These are phyloP conservation scores for Hipposideros armiger DNA, from an alignment of 2,113 vertebrate genomes.

Conservation along the genomic window DNA sequence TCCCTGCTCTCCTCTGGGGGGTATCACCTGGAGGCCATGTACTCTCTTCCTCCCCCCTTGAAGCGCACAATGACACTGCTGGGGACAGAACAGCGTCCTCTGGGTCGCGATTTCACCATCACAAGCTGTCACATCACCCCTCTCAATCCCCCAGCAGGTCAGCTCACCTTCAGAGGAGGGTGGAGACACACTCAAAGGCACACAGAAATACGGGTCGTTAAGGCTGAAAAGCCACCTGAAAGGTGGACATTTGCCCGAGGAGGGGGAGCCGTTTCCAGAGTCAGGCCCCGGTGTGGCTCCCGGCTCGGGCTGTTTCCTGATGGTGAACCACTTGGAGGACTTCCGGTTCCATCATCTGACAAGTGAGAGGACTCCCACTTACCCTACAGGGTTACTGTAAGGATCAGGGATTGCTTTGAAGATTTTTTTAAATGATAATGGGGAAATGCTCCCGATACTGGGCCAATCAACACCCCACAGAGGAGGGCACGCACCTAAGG, in stretches of 20 bases:
- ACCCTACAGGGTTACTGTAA: neutral
- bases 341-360: neutral
- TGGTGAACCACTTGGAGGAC: rapidly evolving
- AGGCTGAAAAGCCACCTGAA: neutral
- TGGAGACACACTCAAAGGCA: neutral
- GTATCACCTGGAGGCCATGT: rapidly evolving
- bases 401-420: neutral
- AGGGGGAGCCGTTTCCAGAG: neutral
- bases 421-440: neutral
- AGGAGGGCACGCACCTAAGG: neutral
- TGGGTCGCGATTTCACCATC: conserved; percentile 87
- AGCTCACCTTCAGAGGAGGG: neutral
- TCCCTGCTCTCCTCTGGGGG: neutral
- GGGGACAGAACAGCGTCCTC: conserved; percentile 94
- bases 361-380: neutral
- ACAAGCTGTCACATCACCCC: neutral
- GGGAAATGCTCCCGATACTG: neutral
- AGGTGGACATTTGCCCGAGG: neutral
- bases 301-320: neutral
- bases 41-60: rapidly evolving
- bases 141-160: rapidly evolving
- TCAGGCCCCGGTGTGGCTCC: neutral
- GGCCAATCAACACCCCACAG: neutral
- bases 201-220: neutral
- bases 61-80: conserved; percentile 88